Conservation (phyloP, 2,888 invertebrate genomes). For the Cybosia mesomella region DNA sequence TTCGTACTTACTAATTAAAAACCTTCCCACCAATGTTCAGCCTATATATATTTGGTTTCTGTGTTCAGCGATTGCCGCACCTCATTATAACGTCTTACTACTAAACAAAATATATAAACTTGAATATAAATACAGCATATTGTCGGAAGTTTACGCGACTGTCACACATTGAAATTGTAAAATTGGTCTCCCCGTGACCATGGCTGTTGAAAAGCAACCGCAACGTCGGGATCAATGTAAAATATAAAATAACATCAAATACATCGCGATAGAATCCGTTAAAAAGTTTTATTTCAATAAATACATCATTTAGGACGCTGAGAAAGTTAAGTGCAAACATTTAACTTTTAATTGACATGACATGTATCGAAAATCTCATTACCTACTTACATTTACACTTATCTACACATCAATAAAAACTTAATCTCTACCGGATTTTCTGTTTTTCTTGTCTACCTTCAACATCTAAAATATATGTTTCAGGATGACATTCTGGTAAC, state of each 20-base stretch:
- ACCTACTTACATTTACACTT: neutral
- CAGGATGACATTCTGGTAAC: conserved; percentile 50
- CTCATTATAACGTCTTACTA: neutral
- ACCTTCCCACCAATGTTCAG: too few relatives aligned
- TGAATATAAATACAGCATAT: neutral
- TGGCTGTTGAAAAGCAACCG: too few relatives aligned
- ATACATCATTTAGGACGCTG: neutral
- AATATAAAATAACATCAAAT: too few relatives aligned
- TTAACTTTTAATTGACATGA: neutral
- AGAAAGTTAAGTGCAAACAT: neutral
- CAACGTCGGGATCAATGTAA: too few relatives aligned
- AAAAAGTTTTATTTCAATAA: too few relatives aligned
- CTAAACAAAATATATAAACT: neutral
- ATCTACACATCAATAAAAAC: conserved; percentile 1
- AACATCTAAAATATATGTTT: conserved; percentile 19
- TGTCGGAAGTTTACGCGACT: too few relatives aligned
- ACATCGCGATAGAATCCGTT: too few relatives aligned
- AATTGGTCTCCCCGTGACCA: too few relatives aligned
- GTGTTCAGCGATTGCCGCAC: neutral
- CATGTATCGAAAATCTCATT: neutral
- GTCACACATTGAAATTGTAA: too few relatives aligned
- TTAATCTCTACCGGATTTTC: neutral
- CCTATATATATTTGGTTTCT: too few relatives aligned
- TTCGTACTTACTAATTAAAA: too few relatives aligned
- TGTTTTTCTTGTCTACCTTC: conserved; percentile 26